These are phyloP conservation scores for Chiloscyllium punctatum DNA, from an alignment of 2,797 vertebrate genomes.

Conservation along the genomic window DNA sequence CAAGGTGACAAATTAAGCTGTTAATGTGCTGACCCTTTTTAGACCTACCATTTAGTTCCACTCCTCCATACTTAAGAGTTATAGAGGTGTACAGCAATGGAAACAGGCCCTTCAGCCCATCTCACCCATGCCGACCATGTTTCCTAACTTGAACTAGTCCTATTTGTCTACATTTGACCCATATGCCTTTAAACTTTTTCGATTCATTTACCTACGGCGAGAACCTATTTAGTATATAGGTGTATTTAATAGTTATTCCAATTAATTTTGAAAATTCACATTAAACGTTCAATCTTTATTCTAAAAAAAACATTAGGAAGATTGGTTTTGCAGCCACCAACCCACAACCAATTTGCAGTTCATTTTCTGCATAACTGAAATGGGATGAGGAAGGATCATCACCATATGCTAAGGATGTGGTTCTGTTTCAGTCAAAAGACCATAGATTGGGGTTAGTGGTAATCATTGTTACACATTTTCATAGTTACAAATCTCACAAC, in stretches of 20 bases:
- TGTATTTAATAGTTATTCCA: not conserved
- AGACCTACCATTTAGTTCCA: not conserved
- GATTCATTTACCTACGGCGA: not conserved
- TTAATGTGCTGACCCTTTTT: not conserved
- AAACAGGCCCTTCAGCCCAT: too few relatives aligned
- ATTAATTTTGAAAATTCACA: not conserved
- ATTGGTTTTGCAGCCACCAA: not conserved
- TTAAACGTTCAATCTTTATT: not conserved
- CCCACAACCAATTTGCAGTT: not conserved
- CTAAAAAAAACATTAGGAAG: not conserved
- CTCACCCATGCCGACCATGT: too few relatives aligned
- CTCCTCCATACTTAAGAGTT: not conserved
- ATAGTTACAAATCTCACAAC: too few relatives aligned
- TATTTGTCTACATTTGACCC: too few relatives aligned
- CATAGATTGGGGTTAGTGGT: too few relatives aligned
- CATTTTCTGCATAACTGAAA: not conserved
- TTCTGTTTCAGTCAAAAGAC: not conserved
- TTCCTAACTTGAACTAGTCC: too few relatives aligned
- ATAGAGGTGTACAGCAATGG: too few relatives aligned
- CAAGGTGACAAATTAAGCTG: not conserved
- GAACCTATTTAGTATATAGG: not conserved
- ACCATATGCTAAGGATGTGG: not conserved
- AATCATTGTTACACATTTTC: not conserved
- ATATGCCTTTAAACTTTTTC: too few relatives aligned
- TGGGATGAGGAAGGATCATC: not conserved